These are phyloP conservation scores for Channa striata DNA, from an alignment of 2,797 vertebrate genomes.

Conservation along the genomic window DNA sequence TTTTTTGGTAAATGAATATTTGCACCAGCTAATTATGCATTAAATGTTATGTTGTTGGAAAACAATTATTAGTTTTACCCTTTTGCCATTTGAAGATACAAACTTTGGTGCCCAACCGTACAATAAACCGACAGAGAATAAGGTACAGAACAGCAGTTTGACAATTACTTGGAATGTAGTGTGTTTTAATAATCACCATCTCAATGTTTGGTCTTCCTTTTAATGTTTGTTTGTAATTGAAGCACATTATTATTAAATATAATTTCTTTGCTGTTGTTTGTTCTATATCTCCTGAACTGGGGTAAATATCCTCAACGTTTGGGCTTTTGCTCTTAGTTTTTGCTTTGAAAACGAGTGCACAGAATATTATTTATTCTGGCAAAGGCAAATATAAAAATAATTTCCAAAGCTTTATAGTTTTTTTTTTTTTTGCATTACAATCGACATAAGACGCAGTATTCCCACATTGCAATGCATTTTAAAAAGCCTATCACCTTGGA, in stretches of 20 bases:
- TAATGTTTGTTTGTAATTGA: background rate
- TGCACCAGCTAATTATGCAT: too few relatives aligned
- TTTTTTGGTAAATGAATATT: too few relatives aligned
- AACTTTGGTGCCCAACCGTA: too few relatives aligned
- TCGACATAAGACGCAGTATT: background rate
- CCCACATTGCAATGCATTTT: background rate
- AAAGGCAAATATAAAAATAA: background rate
- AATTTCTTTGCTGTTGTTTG: background rate
- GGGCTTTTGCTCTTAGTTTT: background rate
- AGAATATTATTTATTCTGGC: too few relatives aligned
- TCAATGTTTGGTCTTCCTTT: background rate
- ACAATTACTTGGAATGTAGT: background rate
- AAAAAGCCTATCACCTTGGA: constrained; percentile 28
- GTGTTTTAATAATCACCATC: too few relatives aligned
- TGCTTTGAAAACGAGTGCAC: background rate
- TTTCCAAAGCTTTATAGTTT: background rate
- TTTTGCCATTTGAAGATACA: too few relatives aligned
- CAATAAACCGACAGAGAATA: background rate
- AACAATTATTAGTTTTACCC: too few relatives aligned
- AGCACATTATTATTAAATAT: background rate
- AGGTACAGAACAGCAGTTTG: too few relatives aligned
- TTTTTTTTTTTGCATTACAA: background rate
- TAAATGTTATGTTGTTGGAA: too few relatives aligned
- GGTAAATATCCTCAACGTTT: background rate
- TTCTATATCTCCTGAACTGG: too few relatives aligned